phyloP scores from a whole-genome alignment of 2,113 vertebrate species.

The Leucosticte australis region DNA sequence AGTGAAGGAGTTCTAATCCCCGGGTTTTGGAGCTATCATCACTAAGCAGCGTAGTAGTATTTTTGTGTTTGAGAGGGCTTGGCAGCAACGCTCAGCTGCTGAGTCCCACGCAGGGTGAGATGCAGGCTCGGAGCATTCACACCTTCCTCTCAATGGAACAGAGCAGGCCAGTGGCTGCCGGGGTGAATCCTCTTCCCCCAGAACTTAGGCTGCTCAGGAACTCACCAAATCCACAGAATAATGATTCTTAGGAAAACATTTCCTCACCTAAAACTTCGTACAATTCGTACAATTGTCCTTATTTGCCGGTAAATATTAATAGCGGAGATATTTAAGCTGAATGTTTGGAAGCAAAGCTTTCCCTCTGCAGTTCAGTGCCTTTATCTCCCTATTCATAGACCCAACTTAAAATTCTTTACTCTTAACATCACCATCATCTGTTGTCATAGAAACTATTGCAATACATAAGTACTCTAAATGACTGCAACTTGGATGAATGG shows the following conservation, averaged over 20 bases:
- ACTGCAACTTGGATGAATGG: constrained; percentile 67
- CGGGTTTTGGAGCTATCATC: not conserved
- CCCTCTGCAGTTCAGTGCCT: constrained; percentile 18
- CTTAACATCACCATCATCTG: constrained; percentile 72
- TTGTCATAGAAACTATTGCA: constrained; percentile 76
- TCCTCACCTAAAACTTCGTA: not conserved
- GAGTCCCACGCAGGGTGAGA: not conserved
- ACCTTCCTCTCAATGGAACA: not conserved
- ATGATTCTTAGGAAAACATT: not conserved
- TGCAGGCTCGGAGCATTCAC: not conserved
- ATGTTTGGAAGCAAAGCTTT: constrained; percentile 38
- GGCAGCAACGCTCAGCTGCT: not conserved
- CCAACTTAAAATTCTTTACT: constrained; percentile 69
- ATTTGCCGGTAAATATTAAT: constrained; percentile 28
- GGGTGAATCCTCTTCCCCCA: not conserved
- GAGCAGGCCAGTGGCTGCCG: not conserved
- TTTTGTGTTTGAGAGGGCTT: not conserved
- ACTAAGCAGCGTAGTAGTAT: not conserved
- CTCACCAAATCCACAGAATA: not conserved
- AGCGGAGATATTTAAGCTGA: not conserved
- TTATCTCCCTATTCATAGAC: constrained; percentile 65
- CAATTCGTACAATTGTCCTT: not conserved
- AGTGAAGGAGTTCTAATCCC: not conserved
- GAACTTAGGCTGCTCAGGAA: not conserved
- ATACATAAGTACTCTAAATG: constrained; percentile 67